These are phyloP conservation scores for Hydropsyche betteni DNA, from an alignment of 2,888 invertebrate species.

Conservation along the genomic window DNA sequence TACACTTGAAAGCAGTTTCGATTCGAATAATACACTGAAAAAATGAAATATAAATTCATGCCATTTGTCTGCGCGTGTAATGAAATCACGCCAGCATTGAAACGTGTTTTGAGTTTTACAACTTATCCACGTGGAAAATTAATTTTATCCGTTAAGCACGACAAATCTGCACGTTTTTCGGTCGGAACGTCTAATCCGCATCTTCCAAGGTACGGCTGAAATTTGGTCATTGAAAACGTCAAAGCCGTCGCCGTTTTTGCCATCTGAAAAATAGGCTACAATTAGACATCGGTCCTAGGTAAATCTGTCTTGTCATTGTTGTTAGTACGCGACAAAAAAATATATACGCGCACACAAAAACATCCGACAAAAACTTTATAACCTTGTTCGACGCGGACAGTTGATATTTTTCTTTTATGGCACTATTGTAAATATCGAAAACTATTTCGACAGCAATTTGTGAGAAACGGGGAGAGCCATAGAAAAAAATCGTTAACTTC, in stretches of 20 bases:
- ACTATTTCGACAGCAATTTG: constrained; percentile 18
- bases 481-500: constrained; percentile 17
- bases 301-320: constrained; percentile 29
- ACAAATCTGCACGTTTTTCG: not conserved
- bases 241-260: not conserved
- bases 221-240: constrained; percentile 4
- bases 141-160: too few relatives aligned
- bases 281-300: constrained; percentile 22
- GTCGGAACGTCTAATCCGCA: constrained; percentile 11
- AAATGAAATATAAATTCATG: too few relatives aligned
- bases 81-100: too few relatives aligned
- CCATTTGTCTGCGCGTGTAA: too few relatives aligned
- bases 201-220: not conserved
- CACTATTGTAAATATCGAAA: constrained; percentile 24
- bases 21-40: too few relatives aligned
- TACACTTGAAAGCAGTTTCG: too few relatives aligned
- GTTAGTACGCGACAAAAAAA: constrained; percentile 14
- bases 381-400: constrained; percentile 9
- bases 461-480: not conserved
- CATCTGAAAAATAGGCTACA: constrained; percentile 21
- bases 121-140: too few relatives aligned
- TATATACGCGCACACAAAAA: too few relatives aligned
- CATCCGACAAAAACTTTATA: constrained; percentile 14
- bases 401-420: constrained; percentile 23
- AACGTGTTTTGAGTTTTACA: too few relatives aligned